phyloP scores from a whole-genome alignment of 2,113 vertebrate genomes.

The Mirounga angustirostris region DNA sequence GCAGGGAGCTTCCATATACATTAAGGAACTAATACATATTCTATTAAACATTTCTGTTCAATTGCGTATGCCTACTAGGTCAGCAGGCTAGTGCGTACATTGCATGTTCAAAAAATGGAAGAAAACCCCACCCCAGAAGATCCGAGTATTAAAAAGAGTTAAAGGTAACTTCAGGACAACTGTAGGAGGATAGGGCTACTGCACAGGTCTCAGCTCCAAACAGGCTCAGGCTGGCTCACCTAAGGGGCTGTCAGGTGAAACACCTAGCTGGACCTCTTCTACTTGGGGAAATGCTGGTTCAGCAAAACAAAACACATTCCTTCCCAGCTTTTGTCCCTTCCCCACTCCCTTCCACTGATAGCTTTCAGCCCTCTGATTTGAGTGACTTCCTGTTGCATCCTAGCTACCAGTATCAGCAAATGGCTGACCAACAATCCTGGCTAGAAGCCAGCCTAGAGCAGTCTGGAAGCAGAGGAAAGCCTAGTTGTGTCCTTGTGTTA shows the following conservation, averaged over 20 bases:
- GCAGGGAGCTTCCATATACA: neutral
- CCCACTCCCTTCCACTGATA: neutral
- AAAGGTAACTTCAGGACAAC: neutral
- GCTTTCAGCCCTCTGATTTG: neutral
- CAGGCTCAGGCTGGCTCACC: neutral
- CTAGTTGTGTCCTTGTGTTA: neutral
- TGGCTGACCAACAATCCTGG: neutral
- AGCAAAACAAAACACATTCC: neutral
- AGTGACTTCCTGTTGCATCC: neutral
- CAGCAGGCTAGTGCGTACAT: neutral
- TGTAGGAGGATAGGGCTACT: neutral
- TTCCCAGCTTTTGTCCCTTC: neutral
- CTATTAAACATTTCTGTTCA: neutral
- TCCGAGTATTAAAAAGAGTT: neutral
- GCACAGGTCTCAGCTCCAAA: neutral
- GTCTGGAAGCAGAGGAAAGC: neutral
- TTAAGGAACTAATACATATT: neutral
- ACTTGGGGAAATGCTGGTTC: neutral
- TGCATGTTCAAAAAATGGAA: neutral
- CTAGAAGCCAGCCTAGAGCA: neutral
- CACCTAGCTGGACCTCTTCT: neutral
- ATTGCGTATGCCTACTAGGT: neutral
- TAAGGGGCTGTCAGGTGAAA: neutral
- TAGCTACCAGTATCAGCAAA: neutral
- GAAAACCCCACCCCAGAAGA: neutral